These are phyloP conservation scores for Styela plicata DNA, from an alignment of 23 tunicate species.

Conservation along the genomic window DNA sequence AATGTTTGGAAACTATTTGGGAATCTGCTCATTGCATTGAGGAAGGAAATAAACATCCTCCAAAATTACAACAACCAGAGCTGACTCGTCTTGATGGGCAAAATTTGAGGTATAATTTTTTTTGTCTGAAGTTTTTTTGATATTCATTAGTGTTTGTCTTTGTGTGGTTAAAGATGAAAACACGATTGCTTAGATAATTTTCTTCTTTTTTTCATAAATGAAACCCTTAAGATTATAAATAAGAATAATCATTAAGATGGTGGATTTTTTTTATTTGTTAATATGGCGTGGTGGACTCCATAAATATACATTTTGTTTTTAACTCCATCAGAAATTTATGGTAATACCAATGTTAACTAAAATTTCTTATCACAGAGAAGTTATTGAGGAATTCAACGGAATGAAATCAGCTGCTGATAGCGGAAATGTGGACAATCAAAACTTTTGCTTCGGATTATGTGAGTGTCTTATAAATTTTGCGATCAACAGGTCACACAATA, in stretches of 20 bases:
- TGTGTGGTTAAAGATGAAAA: too few relatives aligned
- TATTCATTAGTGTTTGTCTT: too few relatives aligned
- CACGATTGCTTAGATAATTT: too few relatives aligned
- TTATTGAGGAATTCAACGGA: neutral
- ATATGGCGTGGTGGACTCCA: too few relatives aligned
- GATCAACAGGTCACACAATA: neutral
- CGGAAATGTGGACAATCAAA: conserved; percentile 18
- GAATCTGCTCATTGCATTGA: neutral
- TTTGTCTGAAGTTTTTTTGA: too few relatives aligned
- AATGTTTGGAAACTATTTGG: conserved; percentile 35
- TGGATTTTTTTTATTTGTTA: too few relatives aligned
- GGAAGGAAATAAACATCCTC: conserved; percentile 12
- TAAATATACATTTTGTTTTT: too few relatives aligned
- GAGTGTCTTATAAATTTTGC: neutral
- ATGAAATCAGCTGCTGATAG: conserved; percentile 14
- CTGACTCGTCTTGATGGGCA: neutral
- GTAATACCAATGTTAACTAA: too few relatives aligned
- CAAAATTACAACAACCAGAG: neutral
- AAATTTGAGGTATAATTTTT: conserved; percentile 16
- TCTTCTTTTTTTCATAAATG: too few relatives aligned
- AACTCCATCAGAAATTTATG: too few relatives aligned
- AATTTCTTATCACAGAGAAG: conserved; percentile 11
- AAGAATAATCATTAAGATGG: too few relatives aligned
- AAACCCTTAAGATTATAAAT: too few relatives aligned
- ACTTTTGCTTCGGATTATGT: conserved; percentile 31